Percentiles rank a stretch among this genome's conserved stretches.
These are phyloP conservation scores for Sphecodes monilicornis DNA, from an alignment of 2,888 invertebrate species.

Conservation along the genomic window DNA sequence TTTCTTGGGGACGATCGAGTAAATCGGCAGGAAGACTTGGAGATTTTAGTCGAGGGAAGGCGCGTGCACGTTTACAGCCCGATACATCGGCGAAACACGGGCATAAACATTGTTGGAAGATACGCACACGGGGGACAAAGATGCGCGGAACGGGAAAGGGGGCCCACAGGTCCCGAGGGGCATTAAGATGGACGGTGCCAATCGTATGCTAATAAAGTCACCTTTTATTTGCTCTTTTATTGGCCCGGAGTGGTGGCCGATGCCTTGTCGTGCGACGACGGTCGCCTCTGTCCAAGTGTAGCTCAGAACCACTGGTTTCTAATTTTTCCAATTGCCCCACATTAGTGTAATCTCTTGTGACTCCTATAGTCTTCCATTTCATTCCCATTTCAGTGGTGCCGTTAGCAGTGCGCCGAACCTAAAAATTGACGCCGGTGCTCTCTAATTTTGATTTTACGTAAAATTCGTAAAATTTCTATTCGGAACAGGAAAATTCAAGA, in stretches of 20 bases:
- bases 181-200: slow-evolving; percentile 83
- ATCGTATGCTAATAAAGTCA: slow-evolving; percentile 83
- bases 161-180: slow-evolving; percentile 66
- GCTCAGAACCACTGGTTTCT: neutral
- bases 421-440: neutral
- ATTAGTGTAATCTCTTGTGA: neutral
- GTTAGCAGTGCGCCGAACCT: neutral
- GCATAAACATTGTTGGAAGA: slow-evolving; percentile 82
- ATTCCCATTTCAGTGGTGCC: neutral
- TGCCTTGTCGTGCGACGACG: slow-evolving; percentile 68
- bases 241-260: slow-evolving; percentile 64
- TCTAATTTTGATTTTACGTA: no score
- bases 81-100: slow-evolving; percentile 79
- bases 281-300: neutral
- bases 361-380: neutral
- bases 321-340: neutral
- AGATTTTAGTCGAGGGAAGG: slow-evolving; percentile 59
- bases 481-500: no score
- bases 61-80: slow-evolving; percentile 81
- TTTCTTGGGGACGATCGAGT: neutral
- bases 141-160: slow-evolving; percentile 41
- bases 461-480: no score
- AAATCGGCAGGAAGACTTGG: slow-evolving; percentile 45
- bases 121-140: slow-evolving; percentile 76
- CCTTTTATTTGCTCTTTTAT: slow-evolving; percentile 77